Percentiles rank a stretch among this genome's conserved stretches.
Conservation (phyloP, 2,888 invertebrate genomes). For the Agonum fuliginosum region DNA sequence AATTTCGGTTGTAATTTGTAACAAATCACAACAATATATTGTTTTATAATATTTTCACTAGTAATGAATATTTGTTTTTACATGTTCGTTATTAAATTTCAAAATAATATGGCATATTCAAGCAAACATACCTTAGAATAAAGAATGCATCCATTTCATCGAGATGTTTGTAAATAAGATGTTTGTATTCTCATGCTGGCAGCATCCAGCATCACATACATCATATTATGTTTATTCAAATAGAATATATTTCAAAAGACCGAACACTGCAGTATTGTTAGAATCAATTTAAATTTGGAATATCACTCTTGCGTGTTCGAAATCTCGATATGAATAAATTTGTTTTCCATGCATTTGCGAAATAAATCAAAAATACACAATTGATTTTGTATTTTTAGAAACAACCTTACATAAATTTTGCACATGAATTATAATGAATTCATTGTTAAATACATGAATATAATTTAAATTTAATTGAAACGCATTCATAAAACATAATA, state of each 20-base stretch:
- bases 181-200: slow-evolving; percentile 40
- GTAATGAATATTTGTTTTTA: too few relatives aligned
- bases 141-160: background rate
- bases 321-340: slow-evolving; percentile 24
- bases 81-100: too few relatives aligned
- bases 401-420: slow-evolving; percentile 30
- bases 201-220: background rate
- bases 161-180: slow-evolving; percentile 20
- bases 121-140: too few relatives aligned
- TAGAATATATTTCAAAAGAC: background rate
- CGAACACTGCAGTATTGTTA: background rate
- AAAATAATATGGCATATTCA: too few relatives aligned
- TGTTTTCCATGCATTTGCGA: slow-evolving; percentile 21
- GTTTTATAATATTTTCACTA: too few relatives aligned
- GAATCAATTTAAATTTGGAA: slow-evolving; percentile 34
- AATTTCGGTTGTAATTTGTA: too few relatives aligned
- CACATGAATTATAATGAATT: background rate
- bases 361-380: slow-evolving; percentile 36
- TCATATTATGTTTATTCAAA: slow-evolving; percentile 18
- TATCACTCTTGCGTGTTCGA: slow-evolving; percentile 31
- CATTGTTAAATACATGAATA: background rate
- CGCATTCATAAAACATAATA: background rate
- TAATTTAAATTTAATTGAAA: background rate
- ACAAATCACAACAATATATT: too few relatives aligned
- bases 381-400: slow-evolving; percentile 31